Base-by-base conservation (phyloP, 2,113 vertebrate species). In the Recurvirostra avosetta region DNA sequence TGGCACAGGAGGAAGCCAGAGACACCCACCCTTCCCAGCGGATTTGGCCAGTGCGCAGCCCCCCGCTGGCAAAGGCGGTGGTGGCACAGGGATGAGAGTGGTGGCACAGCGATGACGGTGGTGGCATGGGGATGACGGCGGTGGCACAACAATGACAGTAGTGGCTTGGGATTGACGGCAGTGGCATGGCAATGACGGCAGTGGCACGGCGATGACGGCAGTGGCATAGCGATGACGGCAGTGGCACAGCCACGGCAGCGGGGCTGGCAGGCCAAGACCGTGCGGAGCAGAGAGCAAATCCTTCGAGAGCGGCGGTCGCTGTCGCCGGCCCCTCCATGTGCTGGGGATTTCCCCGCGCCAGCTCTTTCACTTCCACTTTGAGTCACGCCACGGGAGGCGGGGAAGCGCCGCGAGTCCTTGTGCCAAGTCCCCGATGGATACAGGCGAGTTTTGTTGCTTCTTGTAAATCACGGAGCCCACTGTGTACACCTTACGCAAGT, bases 121-220 rank as follows among this genome's bases (percentile, higher is more conserved):
- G n/a, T 18, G 34, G 27, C 40, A 38, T 2, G 1, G 16, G 0
- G 4, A 17, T 1, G 11, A 12, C 1, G 9, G 5, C 1, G 5
- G 10, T 30, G 52, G 43, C 43, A 45, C 7, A 16, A 17, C 17
- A 18, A 40, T 9, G 52, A 59, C 0, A 5, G 12, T 5, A 6
- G 53, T 0, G 49, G 49, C 21, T 12, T 23, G 22, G 22, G 47
- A 49, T 22, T 49, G 49, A 49, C 12, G 26, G 27, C 26, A 29
- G 52, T 53, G 38, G 26, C 62, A 13, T 9, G 12, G 59, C 2
- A 5, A 41, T 29, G 61, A 26, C 3, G 5, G 30, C 2, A 1
- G 20, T 55, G 59, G 13, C 50, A 11, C 1, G 5, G 21, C 1
- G 9, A 26, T 6, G 18, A 5, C 6, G 16, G 30, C 6, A 22